A percentile compares a stretch with the other conserved stretches of the same genome.
Evolutionary conservation across 2,113 vertebrate species (phyloP).

Genomic region (Proteles cristata): DNA sequence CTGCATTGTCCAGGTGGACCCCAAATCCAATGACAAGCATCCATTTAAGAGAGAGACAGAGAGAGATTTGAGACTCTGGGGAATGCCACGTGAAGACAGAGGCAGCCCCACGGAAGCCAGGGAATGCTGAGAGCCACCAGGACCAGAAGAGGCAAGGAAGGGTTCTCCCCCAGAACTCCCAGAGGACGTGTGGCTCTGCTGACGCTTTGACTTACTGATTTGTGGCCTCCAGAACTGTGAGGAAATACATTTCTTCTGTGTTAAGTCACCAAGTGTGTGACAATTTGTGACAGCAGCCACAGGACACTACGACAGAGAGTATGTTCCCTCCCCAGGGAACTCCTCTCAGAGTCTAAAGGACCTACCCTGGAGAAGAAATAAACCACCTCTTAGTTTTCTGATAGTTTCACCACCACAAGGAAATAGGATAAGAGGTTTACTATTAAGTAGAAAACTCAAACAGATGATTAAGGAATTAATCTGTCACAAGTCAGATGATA

Average conservation of each 20-base stretch:
- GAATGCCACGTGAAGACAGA: neutral
- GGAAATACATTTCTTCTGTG: neutral
- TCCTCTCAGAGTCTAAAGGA: neutral
- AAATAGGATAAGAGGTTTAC: neutral
- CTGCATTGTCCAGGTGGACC: neutral
- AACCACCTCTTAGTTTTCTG: neutral
- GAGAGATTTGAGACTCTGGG: neutral
- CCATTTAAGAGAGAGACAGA: neutral
- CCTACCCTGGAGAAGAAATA: neutral
- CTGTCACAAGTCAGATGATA: neutral
- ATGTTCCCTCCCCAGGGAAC: neutral
- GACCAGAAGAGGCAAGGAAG: neutral
- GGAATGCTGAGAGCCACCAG: neutral
- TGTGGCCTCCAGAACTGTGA: neutral
- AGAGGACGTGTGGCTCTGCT: accelerated
- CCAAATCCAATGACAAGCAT: neutral
- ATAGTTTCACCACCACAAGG: neutral
- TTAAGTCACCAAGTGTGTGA: neutral
- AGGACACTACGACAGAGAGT: neutral
- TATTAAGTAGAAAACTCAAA: neutral
- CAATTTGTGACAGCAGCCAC: neutral
- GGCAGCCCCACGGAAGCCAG: neutral
- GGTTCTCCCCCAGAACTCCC: neutral
- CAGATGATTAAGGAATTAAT: conserved; percentile 1
- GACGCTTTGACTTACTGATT: neutral